Base-by-base conservation (phyloP, 2,888 invertebrate genomes). In the Acronicta alni region DNA sequence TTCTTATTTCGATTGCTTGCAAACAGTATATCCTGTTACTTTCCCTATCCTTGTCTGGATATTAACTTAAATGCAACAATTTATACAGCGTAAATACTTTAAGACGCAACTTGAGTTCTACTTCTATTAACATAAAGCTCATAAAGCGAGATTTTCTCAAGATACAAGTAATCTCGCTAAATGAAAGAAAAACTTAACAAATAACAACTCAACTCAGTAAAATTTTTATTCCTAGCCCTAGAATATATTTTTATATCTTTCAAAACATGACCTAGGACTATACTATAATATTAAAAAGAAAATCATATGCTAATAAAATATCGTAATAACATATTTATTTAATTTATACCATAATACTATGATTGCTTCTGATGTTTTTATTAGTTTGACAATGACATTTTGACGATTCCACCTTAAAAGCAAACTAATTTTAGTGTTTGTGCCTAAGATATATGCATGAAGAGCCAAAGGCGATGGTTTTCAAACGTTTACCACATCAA, bases 401-500 rank as follows among this genome's bases (percentile, higher is more conserved):
- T 8, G 35, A 26, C 45, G 39, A 39, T 35, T 51, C 62, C 45
- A 51, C 57, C 26, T 56, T 38, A 15, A 55, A 58, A 53, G 43
- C 4, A 37, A 57, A 17, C 54, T 39, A 18, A 53, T 57, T 56
- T 46, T 30, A 72, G 53, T 39, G 12, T 51, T 59, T 48, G 23
- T 57, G 39, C 26, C 8, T 59, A 51, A 52, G 23, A 72, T 60
- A 64, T 57, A 68, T 56, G 43, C 41, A 53, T 49, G 48, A 74
- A 53, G 66, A 70, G 62, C 67, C 46, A 44, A 26, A 67, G 51
- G 55, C 60, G 58, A 75, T 74, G 60, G 54, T 73, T 76, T 78
- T 73, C 62, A 79, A 70, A 70, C 64, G 74, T 78, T 75, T 79
- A 59, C 70, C 62, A 77, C 71, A 72, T 68, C 59, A 44, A 67